These are phyloP conservation scores for Halocynthia aurantium DNA, from an alignment of 23 tunicate species.

Conservation along the genomic window DNA sequence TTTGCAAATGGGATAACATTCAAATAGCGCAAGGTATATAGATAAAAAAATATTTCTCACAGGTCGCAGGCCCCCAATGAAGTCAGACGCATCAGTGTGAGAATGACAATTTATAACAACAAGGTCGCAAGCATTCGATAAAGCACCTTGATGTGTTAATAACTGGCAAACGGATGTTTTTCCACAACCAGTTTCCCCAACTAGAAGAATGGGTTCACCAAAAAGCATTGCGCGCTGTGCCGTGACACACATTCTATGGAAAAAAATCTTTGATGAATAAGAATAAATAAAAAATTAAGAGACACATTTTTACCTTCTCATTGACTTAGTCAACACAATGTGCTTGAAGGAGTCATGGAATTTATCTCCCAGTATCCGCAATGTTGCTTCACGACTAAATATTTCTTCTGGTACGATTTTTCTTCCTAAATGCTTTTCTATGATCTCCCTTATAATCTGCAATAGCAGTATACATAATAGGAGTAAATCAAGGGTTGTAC, in stretches of 20 bases:
- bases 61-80: constrained; percentile 94
- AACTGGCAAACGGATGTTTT: constrained; percentile 91
- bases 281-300: constrained; percentile 4
- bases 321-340: constrained; percentile 85
- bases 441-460: constrained; percentile 58
- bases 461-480: not conserved
- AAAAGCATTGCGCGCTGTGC: constrained; percentile 75
- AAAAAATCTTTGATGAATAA: not conserved
- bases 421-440: constrained; percentile 50
- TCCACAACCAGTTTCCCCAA: constrained; percentile 98
- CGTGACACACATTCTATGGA: constrained; percentile 47
- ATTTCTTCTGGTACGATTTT: constrained; percentile 39
- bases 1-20: not conserved
- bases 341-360: constrained; percentile 42
- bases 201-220: constrained; percentile 84
- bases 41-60: constrained; percentile 23
- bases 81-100: constrained; percentile 96
- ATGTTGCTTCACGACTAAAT: constrained; percentile 36
- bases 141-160: constrained; percentile 13
- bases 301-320: constrained; percentile 47
- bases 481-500: too few species aligned
- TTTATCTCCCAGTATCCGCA: constrained; percentile 7
- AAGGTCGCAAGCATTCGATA: constrained; percentile 13
- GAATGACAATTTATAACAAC: constrained; percentile 83
- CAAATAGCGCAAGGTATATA: not conserved